Evolutionary conservation across 1,140 invertebrate genomes (phyloP).

Genomic region (Diorhabda elongata): DNA sequence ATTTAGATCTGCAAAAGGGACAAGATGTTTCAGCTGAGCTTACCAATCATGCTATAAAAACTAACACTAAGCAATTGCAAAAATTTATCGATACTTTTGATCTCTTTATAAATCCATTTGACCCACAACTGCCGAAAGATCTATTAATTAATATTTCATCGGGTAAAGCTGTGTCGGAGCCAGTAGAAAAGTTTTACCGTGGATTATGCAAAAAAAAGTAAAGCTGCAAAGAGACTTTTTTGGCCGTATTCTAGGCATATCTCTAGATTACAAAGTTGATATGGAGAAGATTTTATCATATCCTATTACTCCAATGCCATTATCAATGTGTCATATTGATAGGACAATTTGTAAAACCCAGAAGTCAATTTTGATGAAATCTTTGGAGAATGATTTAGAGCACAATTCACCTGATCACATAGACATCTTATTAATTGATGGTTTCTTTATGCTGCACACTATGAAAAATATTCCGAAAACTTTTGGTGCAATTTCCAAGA

Average conservation of each 20-base stretch:
- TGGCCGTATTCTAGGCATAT: not conserved
- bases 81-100: conserved; percentile 28
- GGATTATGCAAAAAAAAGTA: no score
- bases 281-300: conserved; percentile 19
- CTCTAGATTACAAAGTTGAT: conserved; percentile 20
- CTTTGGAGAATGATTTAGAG: no score
- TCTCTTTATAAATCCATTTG: conserved; percentile 30
- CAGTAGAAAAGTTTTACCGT: conserved; percentile 26
- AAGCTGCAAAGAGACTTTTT: conserved; percentile 6
- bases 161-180: not conserved
- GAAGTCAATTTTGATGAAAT: no score
- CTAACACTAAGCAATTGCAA: no score
- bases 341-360: not conserved
- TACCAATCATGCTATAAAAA: not conserved
- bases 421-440: not conserved
- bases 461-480: conserved; percentile 38
- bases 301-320: conserved; percentile 19
- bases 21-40: conserved; percentile 32
- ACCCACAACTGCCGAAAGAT: conserved; percentile 23
- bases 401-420: no score
- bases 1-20: conserved; percentile 16
- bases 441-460: conserved; percentile 35
- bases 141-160: conserved; percentile 34
- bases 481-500: conserved; percentile 40
- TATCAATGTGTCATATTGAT: conserved; percentile 22